Evolutionary conservation across 2,888 invertebrate genomes (phyloP).

Genomic region (Pristionchus mayeri): DNA sequence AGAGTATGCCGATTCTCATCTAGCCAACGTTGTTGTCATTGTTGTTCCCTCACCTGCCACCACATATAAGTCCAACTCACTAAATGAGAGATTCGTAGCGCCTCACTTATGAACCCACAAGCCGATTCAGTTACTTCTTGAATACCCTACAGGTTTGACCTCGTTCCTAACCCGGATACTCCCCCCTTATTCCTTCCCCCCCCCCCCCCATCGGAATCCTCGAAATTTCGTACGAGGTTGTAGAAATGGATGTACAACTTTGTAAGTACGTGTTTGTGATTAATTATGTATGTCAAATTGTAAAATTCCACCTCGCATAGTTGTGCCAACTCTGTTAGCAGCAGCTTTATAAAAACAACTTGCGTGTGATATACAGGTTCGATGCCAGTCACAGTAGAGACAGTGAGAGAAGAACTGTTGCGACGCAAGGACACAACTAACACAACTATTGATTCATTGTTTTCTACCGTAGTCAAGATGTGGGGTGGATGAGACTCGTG

Average conservation of each 20-base stretch:
- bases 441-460: conserved; percentile 34
- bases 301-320: too few species aligned
- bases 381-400: not conserved
- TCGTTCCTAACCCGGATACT: not conserved
- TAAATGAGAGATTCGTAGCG: conserved; percentile 13
- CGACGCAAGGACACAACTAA: not conserved
- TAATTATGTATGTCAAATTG: not conserved
- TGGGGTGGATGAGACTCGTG: not conserved
- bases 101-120: not conserved
- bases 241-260: conserved; percentile 35
- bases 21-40: not conserved
- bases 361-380: conserved; percentile 17
- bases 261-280: not conserved
- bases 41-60: not conserved
- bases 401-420: not conserved
- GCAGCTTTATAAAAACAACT: conserved; percentile 15
- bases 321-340: not conserved
- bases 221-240: not conserved
- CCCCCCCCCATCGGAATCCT: not conserved
- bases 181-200: not conserved
- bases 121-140: conserved; percentile 34
- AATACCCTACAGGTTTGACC: too few species aligned
- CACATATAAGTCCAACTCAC: not conserved
- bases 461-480: not conserved
- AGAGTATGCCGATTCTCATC: not conserved